These are phyloP conservation scores for Atta cephalotes DNA, from an alignment of 1,140 invertebrate genomes.

Conservation along the genomic window DNA sequence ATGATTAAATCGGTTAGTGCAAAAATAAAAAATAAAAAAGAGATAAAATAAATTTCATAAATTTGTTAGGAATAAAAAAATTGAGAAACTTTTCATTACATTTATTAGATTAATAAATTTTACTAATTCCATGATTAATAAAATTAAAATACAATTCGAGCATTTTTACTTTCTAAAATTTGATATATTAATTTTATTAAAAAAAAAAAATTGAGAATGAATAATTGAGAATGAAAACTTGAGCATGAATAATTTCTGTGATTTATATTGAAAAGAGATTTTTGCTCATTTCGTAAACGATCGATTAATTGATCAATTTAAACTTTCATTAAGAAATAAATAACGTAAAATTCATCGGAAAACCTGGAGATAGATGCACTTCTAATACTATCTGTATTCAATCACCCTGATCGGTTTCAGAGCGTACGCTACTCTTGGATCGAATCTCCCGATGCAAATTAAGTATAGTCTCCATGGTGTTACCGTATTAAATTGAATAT, in stretches of 20 bases:
- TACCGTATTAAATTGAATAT: constrained; percentile 64
- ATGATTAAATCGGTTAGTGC: background rate
- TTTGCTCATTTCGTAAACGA: background rate
- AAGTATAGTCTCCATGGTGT: constrained; percentile 60
- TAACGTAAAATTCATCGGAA: background rate
- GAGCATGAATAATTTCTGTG: background rate
- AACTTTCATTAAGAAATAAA: background rate
- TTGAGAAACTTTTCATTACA: background rate
- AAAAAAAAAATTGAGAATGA: background rate
- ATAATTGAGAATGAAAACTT: background rate
- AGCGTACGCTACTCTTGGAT: constrained; percentile 35
- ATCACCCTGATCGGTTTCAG: constrained; percentile 50
- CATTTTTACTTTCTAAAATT: background rate
- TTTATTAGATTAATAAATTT: constrained; percentile 1
- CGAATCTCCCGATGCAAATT: constrained; percentile 62
- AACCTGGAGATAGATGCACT: background rate
- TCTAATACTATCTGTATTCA: constrained; percentile 26
- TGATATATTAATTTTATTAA: background rate
- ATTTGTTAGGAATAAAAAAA: background rate
- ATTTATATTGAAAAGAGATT: background rate
- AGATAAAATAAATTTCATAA: background rate
- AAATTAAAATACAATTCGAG: background rate
- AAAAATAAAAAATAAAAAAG: background rate
- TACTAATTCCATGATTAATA: background rate
- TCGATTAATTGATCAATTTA: background rate